Conservation (phyloP, 2,113 vertebrate genomes). For the Anthoscopus minutus region DNA sequence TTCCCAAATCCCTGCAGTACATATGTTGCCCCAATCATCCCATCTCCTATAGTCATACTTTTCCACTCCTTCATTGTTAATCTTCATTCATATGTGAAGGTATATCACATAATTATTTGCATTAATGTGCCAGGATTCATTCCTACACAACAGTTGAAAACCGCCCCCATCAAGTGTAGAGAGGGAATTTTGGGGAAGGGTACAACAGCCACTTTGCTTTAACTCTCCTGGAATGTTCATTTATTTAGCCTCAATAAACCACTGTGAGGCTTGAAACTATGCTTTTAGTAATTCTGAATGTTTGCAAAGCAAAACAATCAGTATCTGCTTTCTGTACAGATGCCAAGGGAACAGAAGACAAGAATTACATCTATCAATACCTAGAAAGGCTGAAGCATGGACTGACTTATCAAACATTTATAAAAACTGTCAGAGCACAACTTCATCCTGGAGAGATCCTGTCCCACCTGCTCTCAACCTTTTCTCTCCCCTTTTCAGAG, state of each 20-base stretch:
- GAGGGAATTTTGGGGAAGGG: not conserved
- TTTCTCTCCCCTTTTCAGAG: not conserved
- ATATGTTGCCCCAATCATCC: not conserved
- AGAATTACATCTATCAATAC: not conserved
- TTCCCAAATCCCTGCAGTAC: not conserved
- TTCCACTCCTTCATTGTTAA: not conserved
- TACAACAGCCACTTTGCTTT: not conserved
- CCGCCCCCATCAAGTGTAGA: not conserved
- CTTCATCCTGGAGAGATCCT: not conserved
- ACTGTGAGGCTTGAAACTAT: not conserved
- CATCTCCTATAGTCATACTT: not conserved
- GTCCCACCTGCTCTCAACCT: accelerated
- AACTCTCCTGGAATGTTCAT: not conserved
- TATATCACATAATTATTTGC: not conserved
- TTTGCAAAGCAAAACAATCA: not conserved
- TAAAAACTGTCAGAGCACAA: not conserved
- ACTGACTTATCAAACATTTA: not conserved
- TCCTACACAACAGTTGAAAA: not conserved
- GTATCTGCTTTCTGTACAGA: not conserved
- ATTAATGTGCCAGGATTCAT: not conserved
- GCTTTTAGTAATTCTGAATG: not conserved
- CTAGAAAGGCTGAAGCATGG: not conserved
- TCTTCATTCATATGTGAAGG: not conserved
- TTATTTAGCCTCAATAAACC: not conserved
- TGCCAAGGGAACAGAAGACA: not conserved